phyloP scores from a whole-genome alignment of 2,888 invertebrate species.

The Cephus sareptanus region DNA sequence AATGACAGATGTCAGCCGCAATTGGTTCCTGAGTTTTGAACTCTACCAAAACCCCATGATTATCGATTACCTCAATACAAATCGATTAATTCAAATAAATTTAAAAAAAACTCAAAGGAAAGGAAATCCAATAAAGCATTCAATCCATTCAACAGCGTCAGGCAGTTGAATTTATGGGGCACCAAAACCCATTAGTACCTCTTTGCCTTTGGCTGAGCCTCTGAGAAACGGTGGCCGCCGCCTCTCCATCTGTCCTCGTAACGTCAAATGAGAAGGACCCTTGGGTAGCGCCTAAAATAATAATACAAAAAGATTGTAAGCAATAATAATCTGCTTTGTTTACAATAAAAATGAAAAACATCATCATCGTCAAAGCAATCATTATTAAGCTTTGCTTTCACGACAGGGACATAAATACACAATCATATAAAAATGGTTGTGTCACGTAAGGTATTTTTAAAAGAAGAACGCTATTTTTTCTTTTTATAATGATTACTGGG shows the following conservation, averaged over 20 bases:
- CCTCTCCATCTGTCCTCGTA: constrained; percentile 59
- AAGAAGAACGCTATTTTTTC: too few species aligned
- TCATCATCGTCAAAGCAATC: too few species aligned
- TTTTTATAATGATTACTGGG: too few species aligned
- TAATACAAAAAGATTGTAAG: neutral
- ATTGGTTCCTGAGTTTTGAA: neutral
- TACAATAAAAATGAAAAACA: too few species aligned
- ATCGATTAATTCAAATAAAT: neutral
- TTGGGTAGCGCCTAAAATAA: constrained; percentile 48
- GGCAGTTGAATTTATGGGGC: neutral
- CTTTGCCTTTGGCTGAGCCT: constrained; percentile 52
- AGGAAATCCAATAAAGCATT: neutral
- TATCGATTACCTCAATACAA: neutral
- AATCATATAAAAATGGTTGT: too few species aligned
- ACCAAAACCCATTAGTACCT: constrained; percentile 41
- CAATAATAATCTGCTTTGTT: neutral
- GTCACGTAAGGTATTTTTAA: too few species aligned
- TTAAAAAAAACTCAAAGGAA: neutral
- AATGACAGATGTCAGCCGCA: neutral
- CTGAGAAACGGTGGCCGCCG: constrained; percentile 60
- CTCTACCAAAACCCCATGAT: neutral
- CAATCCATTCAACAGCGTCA: neutral
- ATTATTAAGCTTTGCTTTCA: too few species aligned
- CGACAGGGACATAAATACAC: too few species aligned
- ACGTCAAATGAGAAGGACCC: constrained; percentile 49